phyloP scores from a whole-genome alignment of 1,140 invertebrate genomes.

The Caenorhabditis remanei region DNA sequence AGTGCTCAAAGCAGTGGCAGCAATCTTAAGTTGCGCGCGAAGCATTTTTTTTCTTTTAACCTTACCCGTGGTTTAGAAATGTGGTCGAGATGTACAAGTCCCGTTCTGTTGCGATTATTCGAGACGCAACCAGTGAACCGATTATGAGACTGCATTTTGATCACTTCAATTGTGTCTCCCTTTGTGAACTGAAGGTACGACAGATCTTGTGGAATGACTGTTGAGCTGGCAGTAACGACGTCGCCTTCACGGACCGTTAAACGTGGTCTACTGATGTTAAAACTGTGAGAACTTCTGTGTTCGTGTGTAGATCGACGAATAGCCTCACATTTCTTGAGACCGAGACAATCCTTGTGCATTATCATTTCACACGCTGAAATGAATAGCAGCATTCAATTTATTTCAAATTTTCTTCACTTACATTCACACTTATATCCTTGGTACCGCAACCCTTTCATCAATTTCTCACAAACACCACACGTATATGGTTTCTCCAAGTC shows the following conservation, averaged over 20 bases:
- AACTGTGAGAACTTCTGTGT: neutral
- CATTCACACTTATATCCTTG: conserved; percentile 69
- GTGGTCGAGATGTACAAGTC: conserved; percentile 41
- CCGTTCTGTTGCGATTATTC: conserved; percentile 36
- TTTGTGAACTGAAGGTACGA: neutral
- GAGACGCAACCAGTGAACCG: conserved; percentile 45
- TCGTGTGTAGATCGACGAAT: neutral
- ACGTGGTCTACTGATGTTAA: neutral
- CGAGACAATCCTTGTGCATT: conserved; percentile 62
- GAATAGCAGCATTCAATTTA: neutral
- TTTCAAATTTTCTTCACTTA: neutral
- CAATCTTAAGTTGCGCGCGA: too few relatives aligned
- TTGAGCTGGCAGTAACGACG: conserved; percentile 20
- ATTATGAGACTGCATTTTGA: conserved; percentile 20
- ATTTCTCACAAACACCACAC: conserved; percentile 61
- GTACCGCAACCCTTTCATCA: conserved; percentile 65
- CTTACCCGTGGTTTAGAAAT: conserved; percentile 8
- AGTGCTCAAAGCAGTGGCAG: too few relatives aligned
- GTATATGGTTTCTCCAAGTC: conserved; percentile 14
- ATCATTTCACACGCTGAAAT: conserved; percentile 57
- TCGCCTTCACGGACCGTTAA: conserved; percentile 38
- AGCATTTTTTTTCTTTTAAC: neutral
- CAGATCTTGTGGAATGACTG: conserved; percentile 8
- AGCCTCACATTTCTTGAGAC: conserved; percentile 35
- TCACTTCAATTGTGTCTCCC: conserved; percentile 50